Evolutionary conservation across 2,113 vertebrate species (phyloP), one percentile per base, ranked within the genome.

Genomic region (Triplophysa tibetana): DNA sequence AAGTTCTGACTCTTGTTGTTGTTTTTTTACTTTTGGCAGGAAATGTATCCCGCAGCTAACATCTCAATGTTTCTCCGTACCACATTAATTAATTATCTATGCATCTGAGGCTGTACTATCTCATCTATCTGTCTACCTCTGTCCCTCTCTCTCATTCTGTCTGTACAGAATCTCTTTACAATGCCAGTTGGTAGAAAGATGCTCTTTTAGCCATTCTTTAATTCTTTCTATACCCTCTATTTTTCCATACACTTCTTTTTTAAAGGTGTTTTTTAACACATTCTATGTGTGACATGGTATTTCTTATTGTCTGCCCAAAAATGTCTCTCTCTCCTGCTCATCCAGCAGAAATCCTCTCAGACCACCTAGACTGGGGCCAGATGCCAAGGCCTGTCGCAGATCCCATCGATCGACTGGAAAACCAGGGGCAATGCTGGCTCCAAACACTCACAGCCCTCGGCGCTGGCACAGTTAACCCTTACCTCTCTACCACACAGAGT

Each of bases 381-480:
- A 48, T 67, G 75, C 70, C 82, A 84, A 77, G 67, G 69, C 68
- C 78, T 77, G 70, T 69, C 75, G 56, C 77, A 67, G 77, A 80
- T 60, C 68, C 76, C 85, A 80, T 81, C 70, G 62, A 86, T 84
- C 64, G 17, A 45, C 61, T 78, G 26, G 77, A 84, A 54, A 84
- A 75, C 24, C 73, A 75, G 72, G 80, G 74, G 69, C 82, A 85
- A 70, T 66, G 16, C 24, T 79, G 76, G 79, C 76, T 69, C 74
- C 52, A 24, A 14, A 77, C n/a, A 38, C 23, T 60, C 43, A 52
- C 19, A 62, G 14, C 24, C 29, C 50, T 21, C 16, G 12, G 62
- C 58, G 61, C 45, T 72, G 77, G 70, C 45, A 76, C 63, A n/a
- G 74, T 84, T 77, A 60, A 86, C 72, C 29, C 64, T 61, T 68